Evolutionary conservation across 2,113 vertebrate species (phyloP), one percentile per base, ranked within the genome.

Genomic region (Miniopterus natalensis): DNA sequence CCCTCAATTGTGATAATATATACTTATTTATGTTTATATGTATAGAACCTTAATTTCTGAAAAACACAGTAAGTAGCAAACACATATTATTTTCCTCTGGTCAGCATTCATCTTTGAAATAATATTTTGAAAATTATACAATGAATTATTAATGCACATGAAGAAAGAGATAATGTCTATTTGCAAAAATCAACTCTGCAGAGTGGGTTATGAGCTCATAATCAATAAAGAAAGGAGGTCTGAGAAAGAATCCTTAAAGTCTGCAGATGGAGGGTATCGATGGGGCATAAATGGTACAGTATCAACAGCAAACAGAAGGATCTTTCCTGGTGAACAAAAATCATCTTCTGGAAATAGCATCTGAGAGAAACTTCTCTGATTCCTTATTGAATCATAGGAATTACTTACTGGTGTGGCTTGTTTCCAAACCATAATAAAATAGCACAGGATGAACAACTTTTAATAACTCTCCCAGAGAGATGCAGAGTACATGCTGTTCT

Each of bases 121-220:
- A 77, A 59, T 10, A 53, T 27, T 51, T 77, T 77, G 11, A 68
- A 89, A 51, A 10, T 83, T 68, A 8, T 55, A 15, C 14, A 53
- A 78, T 94, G 9, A 89, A 95, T 94, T 95, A 86, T 86, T 86
- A 57, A 92, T 31, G 31, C 68, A 36, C 18, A 2, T 63, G 45
- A 94, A 89, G 57, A 63, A 92, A 81, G 42, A 88, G 63, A 23
- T 29, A 40, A 92, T 66, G 61, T 51, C 42, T 84, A 14, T 68
- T 70, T 75, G 23, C 21, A 55, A 88, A 88, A 42, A 68, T 70
- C 12, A 11, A 1, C 61, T 53, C 2, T 49, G 23, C 47, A 77
- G 40, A 31, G 25, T 47, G 45, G 29, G 47, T 73, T 65, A 18
- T 31, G 27, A 65, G 61, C 40, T 81, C 80, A 17, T 1, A 31